phyloP scores from a whole-genome alignment of 2,797 vertebrate genomes.

The Trachops cirrhosus region DNA sequence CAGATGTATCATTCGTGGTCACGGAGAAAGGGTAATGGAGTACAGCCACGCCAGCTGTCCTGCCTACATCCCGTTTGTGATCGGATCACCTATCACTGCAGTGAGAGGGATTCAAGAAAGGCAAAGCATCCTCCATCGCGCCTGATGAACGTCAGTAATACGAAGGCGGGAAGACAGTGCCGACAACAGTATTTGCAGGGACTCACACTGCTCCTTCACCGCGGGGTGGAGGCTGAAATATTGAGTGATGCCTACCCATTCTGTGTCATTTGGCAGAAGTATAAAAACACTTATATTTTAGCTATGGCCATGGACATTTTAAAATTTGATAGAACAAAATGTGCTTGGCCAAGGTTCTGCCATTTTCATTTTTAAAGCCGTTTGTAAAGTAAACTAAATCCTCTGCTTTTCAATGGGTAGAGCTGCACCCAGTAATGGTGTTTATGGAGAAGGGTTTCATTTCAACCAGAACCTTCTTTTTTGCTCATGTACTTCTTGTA shows the following conservation, averaged over 20 bases:
- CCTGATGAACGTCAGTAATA: neutral
- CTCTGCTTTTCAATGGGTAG: neutral
- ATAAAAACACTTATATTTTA: neutral
- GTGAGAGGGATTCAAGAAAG: neutral
- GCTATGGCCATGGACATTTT: neutral
- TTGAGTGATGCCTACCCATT: neutral
- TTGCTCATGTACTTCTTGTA: neutral
- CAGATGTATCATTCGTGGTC: slow-evolving; percentile 11
- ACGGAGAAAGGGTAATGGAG: neutral
- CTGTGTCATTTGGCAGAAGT: neutral
- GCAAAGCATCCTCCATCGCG: neutral
- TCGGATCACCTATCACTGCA: neutral
- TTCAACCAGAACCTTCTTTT: neutral
- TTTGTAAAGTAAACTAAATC: slow-evolving; percentile 1
- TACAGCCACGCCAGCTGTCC: neutral
- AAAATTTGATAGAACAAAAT: slow-evolving; percentile 21
- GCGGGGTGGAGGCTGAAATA: neutral
- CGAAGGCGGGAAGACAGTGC: neutral
- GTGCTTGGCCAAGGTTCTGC: neutral
- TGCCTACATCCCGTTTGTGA: neutral
- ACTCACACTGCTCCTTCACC: neutral
- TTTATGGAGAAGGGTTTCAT: neutral
- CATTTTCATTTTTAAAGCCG: slow-evolving; percentile 24
- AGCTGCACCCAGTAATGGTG: neutral
- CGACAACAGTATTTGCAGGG: neutral